A percentile compares a stretch with the other conserved stretches of the same genome.
Conservation (phyloP, 1,140 invertebrate species). For the Helicorthomorpha holstii region DNA sequence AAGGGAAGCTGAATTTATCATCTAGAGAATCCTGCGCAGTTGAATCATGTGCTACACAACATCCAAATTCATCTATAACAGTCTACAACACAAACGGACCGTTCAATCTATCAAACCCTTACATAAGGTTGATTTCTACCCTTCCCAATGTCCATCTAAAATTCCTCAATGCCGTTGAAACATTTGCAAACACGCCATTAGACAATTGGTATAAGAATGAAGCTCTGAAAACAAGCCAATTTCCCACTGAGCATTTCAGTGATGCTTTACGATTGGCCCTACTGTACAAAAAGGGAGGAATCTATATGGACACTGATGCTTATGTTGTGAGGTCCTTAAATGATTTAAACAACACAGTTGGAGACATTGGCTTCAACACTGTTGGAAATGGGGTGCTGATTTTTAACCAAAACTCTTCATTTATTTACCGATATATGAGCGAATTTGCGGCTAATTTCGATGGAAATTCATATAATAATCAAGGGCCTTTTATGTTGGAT, state of each 20-base stretch:
- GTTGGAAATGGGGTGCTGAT: background rate
- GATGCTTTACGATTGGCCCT: conserved; percentile 1
- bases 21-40: background rate
- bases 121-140: no score
- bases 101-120: no score
- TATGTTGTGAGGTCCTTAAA: background rate
- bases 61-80: no score
- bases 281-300: conserved; percentile 1
- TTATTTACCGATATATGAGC: background rate
- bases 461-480: background rate
- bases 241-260: background rate
- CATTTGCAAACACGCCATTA: background rate
- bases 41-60: background rate
- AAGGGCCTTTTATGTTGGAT: background rate
- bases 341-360: background rate
- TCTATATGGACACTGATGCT: background rate
- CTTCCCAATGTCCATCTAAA: background rate
- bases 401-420: background rate
- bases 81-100: no score
- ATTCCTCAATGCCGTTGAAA: background rate
- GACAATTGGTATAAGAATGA: conserved; percentile 1
- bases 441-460: background rate
- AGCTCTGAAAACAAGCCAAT: background rate
- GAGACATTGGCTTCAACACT: background rate
- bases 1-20: no score